These are phyloP conservation scores for Dipus sagitta DNA, from an alignment of 2,797 vertebrate species.

Conservation along the genomic window DNA sequence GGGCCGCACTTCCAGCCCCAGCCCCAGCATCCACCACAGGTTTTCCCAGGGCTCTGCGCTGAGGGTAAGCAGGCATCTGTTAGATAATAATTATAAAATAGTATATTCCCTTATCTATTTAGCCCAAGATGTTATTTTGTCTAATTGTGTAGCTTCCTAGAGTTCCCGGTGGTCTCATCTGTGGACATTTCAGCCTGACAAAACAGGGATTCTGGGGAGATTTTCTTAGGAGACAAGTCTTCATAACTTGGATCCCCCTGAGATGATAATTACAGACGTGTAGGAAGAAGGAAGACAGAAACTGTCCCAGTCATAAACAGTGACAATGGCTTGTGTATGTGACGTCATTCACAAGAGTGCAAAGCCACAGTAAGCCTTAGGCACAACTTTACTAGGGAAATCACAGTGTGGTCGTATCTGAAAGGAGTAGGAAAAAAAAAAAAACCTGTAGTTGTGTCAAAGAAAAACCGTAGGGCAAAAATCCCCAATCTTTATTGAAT, in stretches of 20 bases:
- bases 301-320: not conserved
- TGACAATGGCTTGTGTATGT: not conserved
- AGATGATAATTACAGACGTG: not conserved
- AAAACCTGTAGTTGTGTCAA: not conserved
- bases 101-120: not conserved
- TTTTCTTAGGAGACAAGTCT: conserved; percentile 9
- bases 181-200: not conserved
- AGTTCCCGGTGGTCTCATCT: not conserved
- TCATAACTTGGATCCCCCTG: not conserved
- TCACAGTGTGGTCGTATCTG: not conserved
- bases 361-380: not conserved
- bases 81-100: not conserved
- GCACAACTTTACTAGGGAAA: not conserved
- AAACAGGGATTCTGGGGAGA: not conserved
- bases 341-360: not conserved
- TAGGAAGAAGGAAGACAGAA: not conserved
- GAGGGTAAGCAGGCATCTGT: not conserved
- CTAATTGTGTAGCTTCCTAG: not conserved
- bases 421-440: conserved; percentile 18
- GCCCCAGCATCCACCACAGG: not conserved
- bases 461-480: not conserved
- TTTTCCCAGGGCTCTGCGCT: not conserved
- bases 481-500: not conserved
- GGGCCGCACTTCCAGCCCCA: not conserved
- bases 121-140: not conserved